Conservation (phyloP, 2,888 invertebrate species). For the Gymnosoma rotundatum region DNA sequence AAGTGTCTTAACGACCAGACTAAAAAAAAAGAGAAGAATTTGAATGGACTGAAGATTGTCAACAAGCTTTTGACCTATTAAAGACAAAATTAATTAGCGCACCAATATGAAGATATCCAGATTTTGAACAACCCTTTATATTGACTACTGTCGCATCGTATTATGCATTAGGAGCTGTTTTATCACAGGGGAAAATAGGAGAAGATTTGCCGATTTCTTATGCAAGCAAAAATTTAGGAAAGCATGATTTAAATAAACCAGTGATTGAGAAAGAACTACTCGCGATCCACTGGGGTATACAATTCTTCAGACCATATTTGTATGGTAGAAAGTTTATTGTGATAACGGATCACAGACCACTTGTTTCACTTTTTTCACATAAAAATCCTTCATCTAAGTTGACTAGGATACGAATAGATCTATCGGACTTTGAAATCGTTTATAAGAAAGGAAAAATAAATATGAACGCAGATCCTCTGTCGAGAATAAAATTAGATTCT, state of each 20-base stretch:
- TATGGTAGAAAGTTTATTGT: slow-evolving; percentile 72
- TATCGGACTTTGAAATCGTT: slow-evolving; percentile 72
- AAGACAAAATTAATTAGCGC: slow-evolving; percentile 6
- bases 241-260: neutral
- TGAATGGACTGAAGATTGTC: slow-evolving; percentile 40
- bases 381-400: slow-evolving; percentile 9
- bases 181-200: neutral
- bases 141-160: slow-evolving; percentile 72
- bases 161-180: neutral
- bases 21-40: slow-evolving; percentile 17
- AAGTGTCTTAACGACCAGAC: slow-evolving; percentile 2
- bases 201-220: neutral
- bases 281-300: neutral
- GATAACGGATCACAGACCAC: slow-evolving; percentile 5
- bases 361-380: slow-evolving; percentile 59
- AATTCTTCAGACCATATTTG: slow-evolving; percentile 73
- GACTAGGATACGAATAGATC: slow-evolving; percentile 4
- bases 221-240: neutral
- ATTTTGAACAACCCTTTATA: slow-evolving; percentile 67
- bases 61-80: slow-evolving; percentile 26
- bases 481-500: slow-evolving; percentile 3
- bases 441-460: slow-evolving; percentile 43
- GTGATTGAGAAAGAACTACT: neutral
- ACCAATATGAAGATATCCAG: slow-evolving; percentile 37
- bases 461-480: slow-evolving; percentile 5